Evolutionary conservation across 37 sponge, comb jelly and placozoan species (phyloP), one percentile per base, ranked within the genome.

Genomic region (Bolinopsis microptera): DNA sequence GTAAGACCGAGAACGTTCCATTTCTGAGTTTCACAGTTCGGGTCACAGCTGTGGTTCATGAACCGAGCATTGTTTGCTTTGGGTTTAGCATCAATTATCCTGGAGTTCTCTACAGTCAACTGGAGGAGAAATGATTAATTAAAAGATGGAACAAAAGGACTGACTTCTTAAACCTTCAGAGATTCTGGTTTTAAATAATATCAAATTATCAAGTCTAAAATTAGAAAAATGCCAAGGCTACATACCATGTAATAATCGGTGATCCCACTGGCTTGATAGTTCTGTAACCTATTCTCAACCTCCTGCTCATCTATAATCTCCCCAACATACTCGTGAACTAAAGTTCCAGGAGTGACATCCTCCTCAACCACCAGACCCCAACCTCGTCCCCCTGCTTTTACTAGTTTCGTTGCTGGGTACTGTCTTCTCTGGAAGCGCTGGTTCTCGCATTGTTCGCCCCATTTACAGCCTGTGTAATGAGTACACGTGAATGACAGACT

Each of bases 1-100:
- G 93, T 93, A 18, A 93, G 93, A 1, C 93, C 93, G 24, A 35
- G 36, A 22, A 86, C 90, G 26, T 86, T 86, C 90, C 90, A 86
- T 40, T 86, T 86, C 61, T 86, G 90, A 26, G 90, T 86, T 86
- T 86, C 90, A 86, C 90, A 86, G 90, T 86, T 86, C 27, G 90
- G 90, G 30, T 86, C 90, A 40, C 90, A 86, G 90, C 61, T 41
- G 90, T 86, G 90, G 30, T 86, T 86, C 90, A 86, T 86, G 61
- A 86, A 86, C 5, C 90, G 40, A 30, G 90, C 90, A 30, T 86
- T 38, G 90, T 86, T 86, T 0, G 90, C 90, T 24, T 86, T 86
- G 2, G 90, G 90, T 40, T 86, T 86, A 26, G 90, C 90, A 86
- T 86, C 90, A 26, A 86, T 86, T 30, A 86, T 86, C 90, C 90